phyloP scores from a whole-genome alignment of 2,797 vertebrate genomes.

The Chromobotia macracanthus region DNA sequence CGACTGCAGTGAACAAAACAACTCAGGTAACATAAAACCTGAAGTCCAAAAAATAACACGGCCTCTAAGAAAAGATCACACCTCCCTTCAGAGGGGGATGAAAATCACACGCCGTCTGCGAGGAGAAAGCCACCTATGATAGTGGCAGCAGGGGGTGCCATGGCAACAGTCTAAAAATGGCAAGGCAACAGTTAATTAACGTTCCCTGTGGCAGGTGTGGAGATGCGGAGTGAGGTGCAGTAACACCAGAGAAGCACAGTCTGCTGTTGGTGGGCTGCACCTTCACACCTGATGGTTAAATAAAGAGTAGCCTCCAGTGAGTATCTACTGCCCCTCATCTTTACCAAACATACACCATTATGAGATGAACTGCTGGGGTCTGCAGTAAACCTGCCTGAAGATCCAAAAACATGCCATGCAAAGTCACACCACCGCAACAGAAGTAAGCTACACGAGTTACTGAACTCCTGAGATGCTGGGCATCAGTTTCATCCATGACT shows the following conservation, averaged over 20 bases:
- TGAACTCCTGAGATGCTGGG: not conserved
- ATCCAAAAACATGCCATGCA: not conserved
- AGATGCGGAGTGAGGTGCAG: slow-evolving; percentile 18
- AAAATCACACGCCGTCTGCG: not conserved
- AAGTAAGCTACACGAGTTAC: no score
- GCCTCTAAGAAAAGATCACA: slow-evolving; percentile 10
- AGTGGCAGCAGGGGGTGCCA: slow-evolving; percentile 37
- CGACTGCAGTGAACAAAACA: slow-evolving; percentile 5
- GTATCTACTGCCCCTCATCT: not conserved
- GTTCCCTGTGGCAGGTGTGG: slow-evolving; percentile 42
- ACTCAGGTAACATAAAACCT: not conserved
- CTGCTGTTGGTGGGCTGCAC: not conserved
- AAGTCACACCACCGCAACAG: no score
- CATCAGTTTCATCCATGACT: not conserved
- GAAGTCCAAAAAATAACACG: not conserved
- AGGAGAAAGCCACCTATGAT: slow-evolving; percentile 29
- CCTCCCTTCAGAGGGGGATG: not conserved
- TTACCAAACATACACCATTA: no score
- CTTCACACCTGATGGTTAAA: not conserved
- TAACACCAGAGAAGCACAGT: not conserved
- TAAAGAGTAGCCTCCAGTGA: not conserved
- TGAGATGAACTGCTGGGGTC: not conserved
- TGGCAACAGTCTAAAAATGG: slow-evolving; percentile 59
- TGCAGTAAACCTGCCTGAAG: not conserved
- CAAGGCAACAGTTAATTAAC: slow-evolving; percentile 53